Evolutionary conservation across 2,113 vertebrate species (phyloP).

Genomic region (Oophaga pumilio): DNA sequence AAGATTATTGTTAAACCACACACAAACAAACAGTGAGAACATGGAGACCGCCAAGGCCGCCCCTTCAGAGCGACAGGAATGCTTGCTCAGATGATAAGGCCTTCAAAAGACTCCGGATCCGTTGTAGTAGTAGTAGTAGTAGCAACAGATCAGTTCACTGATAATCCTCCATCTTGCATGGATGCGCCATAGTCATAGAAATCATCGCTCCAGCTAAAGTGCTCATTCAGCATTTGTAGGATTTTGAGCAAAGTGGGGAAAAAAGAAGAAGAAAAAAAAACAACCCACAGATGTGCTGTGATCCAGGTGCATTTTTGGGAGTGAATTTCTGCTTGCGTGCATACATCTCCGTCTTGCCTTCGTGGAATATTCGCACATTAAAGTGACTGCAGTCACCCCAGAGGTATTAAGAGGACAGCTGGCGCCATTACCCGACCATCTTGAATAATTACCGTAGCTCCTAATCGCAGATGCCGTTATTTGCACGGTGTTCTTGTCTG

Average conservation of each 20-base stretch:
- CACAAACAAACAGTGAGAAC: neutral
- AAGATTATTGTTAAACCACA: neutral
- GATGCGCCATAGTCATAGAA: neutral
- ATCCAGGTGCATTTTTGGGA: constrained; percentile 24
- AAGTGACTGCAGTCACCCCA: constrained; percentile 24
- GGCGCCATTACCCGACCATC: constrained; percentile 41
- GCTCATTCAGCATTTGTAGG: constrained; percentile 29
- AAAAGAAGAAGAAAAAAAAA: neutral
- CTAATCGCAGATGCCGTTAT: constrained; percentile 25
- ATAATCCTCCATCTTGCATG: neutral
- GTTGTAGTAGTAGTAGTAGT: neutral
- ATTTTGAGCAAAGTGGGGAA: neutral
- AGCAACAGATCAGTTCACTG: neutral
- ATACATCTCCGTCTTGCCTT: neutral
- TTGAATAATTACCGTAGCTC: constrained; percentile 16
- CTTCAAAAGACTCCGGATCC: neutral
- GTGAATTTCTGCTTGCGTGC: neutral
- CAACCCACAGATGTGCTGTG: neutral
- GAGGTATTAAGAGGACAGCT: constrained; percentile 35
- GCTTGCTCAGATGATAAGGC: neutral
- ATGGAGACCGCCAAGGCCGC: neutral
- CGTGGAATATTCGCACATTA: neutral
- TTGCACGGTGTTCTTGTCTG: constrained; percentile 3
- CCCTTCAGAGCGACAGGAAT: neutral
- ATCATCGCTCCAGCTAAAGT: constrained; percentile 30